These are phyloP conservation scores for Ctenopoma kingsleyae DNA, from an alignment of 2,797 vertebrate genomes.

Conservation along the genomic window DNA sequence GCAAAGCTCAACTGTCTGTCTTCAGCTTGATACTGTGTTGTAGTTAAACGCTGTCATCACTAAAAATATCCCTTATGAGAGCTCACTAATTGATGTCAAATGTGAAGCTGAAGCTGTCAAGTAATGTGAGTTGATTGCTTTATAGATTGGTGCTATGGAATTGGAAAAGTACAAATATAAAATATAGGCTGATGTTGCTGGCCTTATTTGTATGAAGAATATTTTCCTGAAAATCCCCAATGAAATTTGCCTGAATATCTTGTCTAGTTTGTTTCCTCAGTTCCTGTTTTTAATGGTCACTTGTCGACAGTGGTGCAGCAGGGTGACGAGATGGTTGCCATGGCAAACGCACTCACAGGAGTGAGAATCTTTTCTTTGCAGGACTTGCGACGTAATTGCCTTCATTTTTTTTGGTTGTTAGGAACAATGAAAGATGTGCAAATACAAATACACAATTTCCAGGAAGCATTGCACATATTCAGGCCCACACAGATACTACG, in stretches of 20 bases:
- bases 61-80: conserved; percentile 63
- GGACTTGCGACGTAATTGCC: conserved; percentile 53
- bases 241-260: conserved; percentile 10
- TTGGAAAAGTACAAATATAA: conserved; percentile 46
- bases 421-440: conserved; percentile 21
- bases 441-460: conserved; percentile 18
- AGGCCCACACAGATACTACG: background rate
- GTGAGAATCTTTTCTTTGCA: conserved; percentile 36
- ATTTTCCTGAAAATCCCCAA: background rate
- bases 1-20: conserved; percentile 37
- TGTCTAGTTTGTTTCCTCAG: conserved; percentile 26
- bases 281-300: conserved; percentile 37
- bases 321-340: conserved; percentile 63
- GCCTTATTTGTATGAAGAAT: background rate
- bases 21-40: conserved; percentile 51
- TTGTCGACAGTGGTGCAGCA: conserved; percentile 46
- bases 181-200: conserved; percentile 14
- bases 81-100: conserved; percentile 64
- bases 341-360: conserved; percentile 52
- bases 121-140: conserved; percentile 43
- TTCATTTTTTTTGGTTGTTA: conserved; percentile 47
- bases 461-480: background rate
- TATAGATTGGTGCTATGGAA: conserved; percentile 47
- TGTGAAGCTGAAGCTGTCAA: conserved; percentile 49
- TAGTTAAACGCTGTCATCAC: conserved; percentile 57